phyloP scores from a whole-genome alignment of 2,888 invertebrate genomes.

The Amblyteles armatorius region DNA sequence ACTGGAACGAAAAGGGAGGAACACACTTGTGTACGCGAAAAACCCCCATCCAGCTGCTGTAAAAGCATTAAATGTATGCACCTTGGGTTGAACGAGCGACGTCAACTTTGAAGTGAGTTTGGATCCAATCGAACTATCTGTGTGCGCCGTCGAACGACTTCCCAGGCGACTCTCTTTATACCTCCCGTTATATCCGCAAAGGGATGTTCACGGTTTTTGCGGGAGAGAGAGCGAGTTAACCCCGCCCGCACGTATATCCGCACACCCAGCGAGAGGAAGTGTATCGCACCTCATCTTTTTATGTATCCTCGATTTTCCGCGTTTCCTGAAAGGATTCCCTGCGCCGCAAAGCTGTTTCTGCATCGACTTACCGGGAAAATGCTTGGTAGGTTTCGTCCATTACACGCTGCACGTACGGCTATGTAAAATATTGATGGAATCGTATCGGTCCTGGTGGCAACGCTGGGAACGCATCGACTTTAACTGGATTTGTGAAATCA shows the following conservation, averaged over 20 bases:
- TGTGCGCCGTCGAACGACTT: slow-evolving; percentile 18
- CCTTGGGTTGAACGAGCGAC: background rate
- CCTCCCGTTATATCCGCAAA: slow-evolving; percentile 7
- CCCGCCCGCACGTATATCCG: background rate
- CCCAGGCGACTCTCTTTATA: slow-evolving; percentile 5
- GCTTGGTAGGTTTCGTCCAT: slow-evolving; percentile 1
- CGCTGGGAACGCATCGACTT: slow-evolving; percentile 13
- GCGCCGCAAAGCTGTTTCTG: slow-evolving; percentile 14
- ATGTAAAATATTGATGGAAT: slow-evolving; percentile 23
- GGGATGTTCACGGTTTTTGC: slow-evolving; percentile 19
- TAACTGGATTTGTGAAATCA: slow-evolving; percentile 31
- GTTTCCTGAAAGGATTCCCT: slow-evolving; percentile 13
- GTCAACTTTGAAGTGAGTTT: slow-evolving; percentile 24
- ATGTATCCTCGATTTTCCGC: slow-evolving; percentile 3
- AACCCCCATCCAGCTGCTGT: background rate
- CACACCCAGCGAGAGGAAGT: background rate
- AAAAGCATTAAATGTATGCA: slow-evolving; percentile 10
- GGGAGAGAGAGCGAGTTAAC: background rate
- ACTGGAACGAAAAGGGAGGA: background rate
- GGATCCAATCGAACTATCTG: slow-evolving; percentile 19
- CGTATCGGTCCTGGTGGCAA: background rate
- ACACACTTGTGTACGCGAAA: background rate
- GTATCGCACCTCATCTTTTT: slow-evolving; percentile 14
- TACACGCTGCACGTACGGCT: background rate
- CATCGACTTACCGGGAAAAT: slow-evolving; percentile 4